Base-by-base conservation (phyloP, 2,797 vertebrate genomes). In the Hafferia zeledoni region DNA sequence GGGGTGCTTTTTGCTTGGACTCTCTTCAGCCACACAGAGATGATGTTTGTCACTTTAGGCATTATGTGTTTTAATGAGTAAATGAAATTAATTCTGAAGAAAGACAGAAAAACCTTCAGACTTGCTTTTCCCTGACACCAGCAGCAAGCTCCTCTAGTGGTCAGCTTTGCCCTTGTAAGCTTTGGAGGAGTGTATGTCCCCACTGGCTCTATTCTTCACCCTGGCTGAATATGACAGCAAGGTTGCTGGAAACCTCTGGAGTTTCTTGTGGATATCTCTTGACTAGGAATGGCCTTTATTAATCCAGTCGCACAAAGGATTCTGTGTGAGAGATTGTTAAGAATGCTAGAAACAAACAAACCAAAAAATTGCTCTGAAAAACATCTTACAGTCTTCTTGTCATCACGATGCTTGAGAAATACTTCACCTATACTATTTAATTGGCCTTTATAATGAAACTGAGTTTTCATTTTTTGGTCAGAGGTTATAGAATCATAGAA, bases 31-130 rank as follows among this genome's bases (percentile, higher is more conserved):
- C 44, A 5, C 33, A 25, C 46, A 60, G 39, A 88, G 55, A 78
- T 56, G 68, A 83, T 74, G 43, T 43, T 90, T 88, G 59, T 79
- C 77, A 81, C 61, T 88, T 89, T 47, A 85, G 65, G 47, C 46
- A 63, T 78, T 90, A 43, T 39, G 14, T 43, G 59, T 90, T 94
- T 84, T 86, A 93, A 94, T 53, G 55, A 88, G 74, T 69, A 86
- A 87, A 88, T 72, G 2, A 90, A 93, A 90, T 90, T 70, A 89
- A 82, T 94, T 64, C 56, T 83, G 67, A 78, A 67, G 59, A 74
- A 64, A 79, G 59, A 50, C 47, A 86, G 52, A 63, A 43, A 63
- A 88, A 64, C 80, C 67, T 90, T 90, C 63, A 64, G 77, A 77
- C 9, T 85, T 87, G 8, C 7, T 72, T 93, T 95, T 93, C 64